Base-by-base conservation (phyloP, 2,888 invertebrate species). In the Campoplex capitator region DNA sequence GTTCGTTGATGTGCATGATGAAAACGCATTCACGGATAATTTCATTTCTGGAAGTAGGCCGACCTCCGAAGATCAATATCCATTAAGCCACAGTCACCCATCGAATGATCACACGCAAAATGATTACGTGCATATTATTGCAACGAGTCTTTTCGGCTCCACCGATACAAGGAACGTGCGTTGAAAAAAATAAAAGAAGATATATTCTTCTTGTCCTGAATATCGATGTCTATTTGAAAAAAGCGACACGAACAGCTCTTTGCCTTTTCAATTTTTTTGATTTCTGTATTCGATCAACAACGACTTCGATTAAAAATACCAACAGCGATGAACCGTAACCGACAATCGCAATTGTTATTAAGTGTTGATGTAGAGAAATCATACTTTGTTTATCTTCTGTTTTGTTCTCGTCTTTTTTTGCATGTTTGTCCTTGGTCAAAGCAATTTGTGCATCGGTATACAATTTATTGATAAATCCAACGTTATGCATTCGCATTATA, bases 391-490 rank as follows among this genome's bases (percentile, higher is more conserved):
- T 2, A 48, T 51, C 18, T 7, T 51, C 18, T 8, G 42, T 9
- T 48, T 48, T 48, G n/a, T 1, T 18, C 0, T 45, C 48, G 48
- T 71, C 28, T 48, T 48, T 7, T 48, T 48, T 7, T 28, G 23
- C 16, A 48, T 18, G 38, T 38, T 38, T 6, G 38, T 38, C 6
- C 1, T 38, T 38, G 38, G 38, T 38, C 38, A 68, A 11, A 16
- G 18, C 18, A 23, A 48, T 32, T 51, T 70, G 51, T 13, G 35
- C 23, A 58, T 32, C 76, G 16, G 42, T 6, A 6, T 18, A 51
- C 6, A 56, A 9, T 45, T 85, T 71, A 45, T 42, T 18, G 11
- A 58, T 62, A 42, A 85, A 68, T n/a, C 85, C 87, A 0, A 75
- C 13, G 6, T 68, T 68, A 0, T 78, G 16, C 2, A 86, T 51